Evolutionary conservation across 2,797 vertebrate species (phyloP), one percentile per base, ranked within the genome.

Genomic region (Xenopus petersii): DNA sequence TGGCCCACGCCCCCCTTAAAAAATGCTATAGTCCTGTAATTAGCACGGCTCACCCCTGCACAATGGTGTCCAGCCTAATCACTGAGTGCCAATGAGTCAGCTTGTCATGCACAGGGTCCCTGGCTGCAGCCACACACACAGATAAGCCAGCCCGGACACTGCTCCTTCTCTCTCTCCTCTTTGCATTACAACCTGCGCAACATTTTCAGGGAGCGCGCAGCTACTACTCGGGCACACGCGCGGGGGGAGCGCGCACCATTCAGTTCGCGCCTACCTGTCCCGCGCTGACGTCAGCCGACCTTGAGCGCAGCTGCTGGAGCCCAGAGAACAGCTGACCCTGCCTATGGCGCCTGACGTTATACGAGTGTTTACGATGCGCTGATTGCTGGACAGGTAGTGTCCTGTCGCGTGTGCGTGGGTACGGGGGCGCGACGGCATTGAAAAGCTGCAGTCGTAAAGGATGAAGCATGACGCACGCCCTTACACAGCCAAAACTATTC

Each of bases 151-250:
- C 74, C 71, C 76, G 74, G 77, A 63, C 81, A 75, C 84, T 79
- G 83, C 83, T 69, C 10, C 69, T 36, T 5, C 65, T 30, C 4
- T 12, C 62, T 68, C 60, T 26, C 60, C 55, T 66, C 56, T 74
- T 72, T 46, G 58, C 72, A 74, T 75, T 77, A 75, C 67, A 81
- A 77, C 75, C 75, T 79, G 76, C 76, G 76, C 76, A 79, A 79
- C 76, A 70, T 79, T 79, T 79, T 79, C 76, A 73, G 76, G 76
- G 76, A 68, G 60, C 75, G 75, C 65, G 75, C 75, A 73, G 30
- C 70, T 64, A 48, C 21, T 4, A 10, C 70, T 73, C 70, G 56
- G 51, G 75, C 36, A 69, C 56, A 63, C 16, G 15, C 58, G 5
- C 9, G 12, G 4, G 12, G 15, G 15, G 55, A 16, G 56, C 67